Evolutionary conservation across 1,140 invertebrate genomes (phyloP), one percentile per base, ranked within the genome.

Genomic region (Halictus rubicundus): DNA sequence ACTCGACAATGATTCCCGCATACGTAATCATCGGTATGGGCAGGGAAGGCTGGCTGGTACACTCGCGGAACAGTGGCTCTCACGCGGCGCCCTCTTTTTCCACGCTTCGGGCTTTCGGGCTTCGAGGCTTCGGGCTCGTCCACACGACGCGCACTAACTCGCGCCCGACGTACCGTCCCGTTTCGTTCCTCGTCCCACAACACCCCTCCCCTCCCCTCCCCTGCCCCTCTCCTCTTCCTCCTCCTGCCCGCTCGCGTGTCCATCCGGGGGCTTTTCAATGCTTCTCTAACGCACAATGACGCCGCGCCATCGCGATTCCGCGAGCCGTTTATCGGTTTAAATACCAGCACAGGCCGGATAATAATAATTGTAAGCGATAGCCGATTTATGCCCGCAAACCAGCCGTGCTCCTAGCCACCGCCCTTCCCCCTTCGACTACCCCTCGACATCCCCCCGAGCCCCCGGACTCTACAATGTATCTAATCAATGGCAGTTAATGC

Each of bases 1-100:
- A 88, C 88, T 87, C 89, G 86, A 91, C 90, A 92, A 92, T 92
- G 84, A 92, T 92, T 93, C 90, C 87, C 90, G 91, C 91, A 92
- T 91, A 92, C 88, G 89, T 92, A 92, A 92, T 92, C 90, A 92
- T 92, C 82, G 88, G 85, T 85, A 89, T 89, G 83, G 82, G 71
- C 85, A 78, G 78, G 80, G 80, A 83, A 83, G 80, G 75, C 75
- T 79, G 80, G 75, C 75, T 79, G 82, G 78, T 83, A 82, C 84
- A 82, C 82, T 82, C 74, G 49, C 80, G 76, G 69, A 32, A 66
- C 86, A 86, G 86, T 84, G 81, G 84, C 79, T 88, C 87, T 88
- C 86, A 87, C 77, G 54, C 73, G 32, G 72, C 81, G 73, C 61
- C 68, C 84, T 85, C 80, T 82, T 82, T 85, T 86, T 86, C 76